Evolutionary conservation across 1,140 invertebrate genomes (phyloP).

Genomic region (Drosophila ambigua): DNA sequence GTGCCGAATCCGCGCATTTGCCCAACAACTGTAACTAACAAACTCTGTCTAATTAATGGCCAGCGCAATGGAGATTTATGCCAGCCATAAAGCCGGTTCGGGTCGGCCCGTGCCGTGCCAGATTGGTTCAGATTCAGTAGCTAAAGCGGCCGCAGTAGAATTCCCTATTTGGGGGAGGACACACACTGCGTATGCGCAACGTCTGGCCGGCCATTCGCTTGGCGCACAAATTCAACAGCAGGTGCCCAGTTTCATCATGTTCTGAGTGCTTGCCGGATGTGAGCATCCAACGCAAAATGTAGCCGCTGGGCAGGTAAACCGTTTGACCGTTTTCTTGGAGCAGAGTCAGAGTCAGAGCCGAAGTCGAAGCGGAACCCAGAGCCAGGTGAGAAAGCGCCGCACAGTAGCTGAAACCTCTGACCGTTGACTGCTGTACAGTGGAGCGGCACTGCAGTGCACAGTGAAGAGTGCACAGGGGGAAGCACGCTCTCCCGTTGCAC

Average conservation of each 20-base stretch:
- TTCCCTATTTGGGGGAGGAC: conserved; percentile 1
- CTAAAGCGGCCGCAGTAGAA: conserved; percentile 17
- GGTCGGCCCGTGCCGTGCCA: conserved; percentile 3
- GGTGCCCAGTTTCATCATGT: conserved; percentile 38
- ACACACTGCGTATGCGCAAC: conserved; percentile 48
- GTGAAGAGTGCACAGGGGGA: not conserved
- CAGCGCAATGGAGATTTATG: conserved; percentile 43
- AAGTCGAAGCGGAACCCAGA: not conserved
- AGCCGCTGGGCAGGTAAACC: not conserved
- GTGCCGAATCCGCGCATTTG: conserved; percentile 19
- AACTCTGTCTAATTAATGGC: conserved; percentile 53
- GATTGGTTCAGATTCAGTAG: conserved; percentile 21
- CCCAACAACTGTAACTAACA: conserved; percentile 64
- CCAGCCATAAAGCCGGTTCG: conserved; percentile 39
- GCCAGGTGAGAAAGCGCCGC: conserved; percentile 51
- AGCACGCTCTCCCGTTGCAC: not conserved
- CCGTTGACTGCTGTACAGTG: conserved; percentile 8
- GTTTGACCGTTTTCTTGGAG: conserved; percentile 35
- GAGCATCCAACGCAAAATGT: not conserved
- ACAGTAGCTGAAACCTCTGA: conserved; percentile 62
- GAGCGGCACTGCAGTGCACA: not conserved
- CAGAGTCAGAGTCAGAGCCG: conserved; percentile 26
- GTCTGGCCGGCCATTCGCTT: conserved; percentile 7
- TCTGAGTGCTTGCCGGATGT: conserved; percentile 10
- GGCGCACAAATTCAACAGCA: not conserved